Conservation (phyloP, 1,140 invertebrate genomes). For the Vanessa tameamea region DNA sequence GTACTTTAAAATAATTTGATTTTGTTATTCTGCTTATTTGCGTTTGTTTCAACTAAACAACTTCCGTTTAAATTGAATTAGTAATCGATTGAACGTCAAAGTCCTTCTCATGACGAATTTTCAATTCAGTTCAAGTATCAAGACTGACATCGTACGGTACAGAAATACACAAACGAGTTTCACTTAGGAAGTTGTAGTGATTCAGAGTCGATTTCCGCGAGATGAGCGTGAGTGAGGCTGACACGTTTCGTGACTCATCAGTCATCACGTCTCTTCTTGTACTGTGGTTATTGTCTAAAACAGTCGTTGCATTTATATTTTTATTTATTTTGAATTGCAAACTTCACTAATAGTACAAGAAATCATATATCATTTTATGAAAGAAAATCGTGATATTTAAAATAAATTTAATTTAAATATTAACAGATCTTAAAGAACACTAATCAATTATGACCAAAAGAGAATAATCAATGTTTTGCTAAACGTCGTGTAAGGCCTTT, state of each 20-base stretch:
- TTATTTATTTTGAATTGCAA: no score
- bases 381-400: no score
- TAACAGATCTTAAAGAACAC: no score
- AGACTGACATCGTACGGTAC: constrained; percentile 19
- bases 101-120: neutral
- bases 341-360: no score
- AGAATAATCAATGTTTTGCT: no score
- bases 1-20: neutral
- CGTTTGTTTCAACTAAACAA: neutral
- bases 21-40: no score
- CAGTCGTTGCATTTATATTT: neutral
- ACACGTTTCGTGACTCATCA: constrained; percentile 29
- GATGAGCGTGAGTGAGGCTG: constrained; percentile 38
- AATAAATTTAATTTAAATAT: no score
- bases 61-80: constrained; percentile 1
- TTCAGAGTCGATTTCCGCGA: constrained; percentile 39
- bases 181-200: constrained; percentile 31
- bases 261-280: no score
- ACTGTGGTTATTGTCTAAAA: no score
- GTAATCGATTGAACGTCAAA: neutral
- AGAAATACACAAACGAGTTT: constrained; percentile 25
- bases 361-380: no score
- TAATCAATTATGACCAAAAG: no score
- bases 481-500: no score
- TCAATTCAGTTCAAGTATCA: neutral